Base-by-base conservation (phyloP, 2,797 vertebrate genomes). In the Darevskia mixta region DNA sequence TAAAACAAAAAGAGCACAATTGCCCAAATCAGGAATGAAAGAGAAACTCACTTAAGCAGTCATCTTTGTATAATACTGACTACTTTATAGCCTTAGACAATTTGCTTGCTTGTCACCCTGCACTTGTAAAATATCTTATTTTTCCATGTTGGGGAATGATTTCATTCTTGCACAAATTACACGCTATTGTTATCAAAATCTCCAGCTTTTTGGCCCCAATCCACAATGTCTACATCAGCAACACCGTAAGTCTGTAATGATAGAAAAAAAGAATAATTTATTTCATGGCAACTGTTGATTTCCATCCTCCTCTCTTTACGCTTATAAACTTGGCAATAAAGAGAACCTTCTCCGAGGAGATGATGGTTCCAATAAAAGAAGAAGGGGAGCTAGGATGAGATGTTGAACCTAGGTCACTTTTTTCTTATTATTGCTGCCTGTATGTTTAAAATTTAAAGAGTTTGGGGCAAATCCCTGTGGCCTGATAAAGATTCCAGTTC, bases 281-380 rank as follows among this genome's bases (percentile, higher is more conserved):
- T 90, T 87, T 88, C 67, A 90, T 90, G n/a, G 17, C 45, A 88
- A 88, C 10, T 84, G 75, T 76, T 89, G 89, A 93, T 17, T 55
- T 93, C 3, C 82, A 91, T 91, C 88, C 15, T 90, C 67, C 89
- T 23, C 3, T 4, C n/a, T 79, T 91, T 93, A 88, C 88, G 85
- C 38, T 55, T 91, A 90, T 89, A 49, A 91, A 90, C 43, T 73
- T 61, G n/a, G 45, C 92, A 93, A 93, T 88, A 87, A 91, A 89
- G 49, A 86, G 86, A 91, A 80, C 0, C 0, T 89, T 87, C 38
- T 83, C 3, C 38, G 83, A 55, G 72, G 18, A 64, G 32, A 38
- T 58, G 78, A 55, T 76, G 23, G 45, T 85, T 89, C 75, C 25
- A 72, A 86, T 79, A 79, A 84, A 82, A 75, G 89, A 88, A 88